phyloP scores from a whole-genome alignment of 2,113 vertebrate species.

The Theristicus caerulescens region DNA sequence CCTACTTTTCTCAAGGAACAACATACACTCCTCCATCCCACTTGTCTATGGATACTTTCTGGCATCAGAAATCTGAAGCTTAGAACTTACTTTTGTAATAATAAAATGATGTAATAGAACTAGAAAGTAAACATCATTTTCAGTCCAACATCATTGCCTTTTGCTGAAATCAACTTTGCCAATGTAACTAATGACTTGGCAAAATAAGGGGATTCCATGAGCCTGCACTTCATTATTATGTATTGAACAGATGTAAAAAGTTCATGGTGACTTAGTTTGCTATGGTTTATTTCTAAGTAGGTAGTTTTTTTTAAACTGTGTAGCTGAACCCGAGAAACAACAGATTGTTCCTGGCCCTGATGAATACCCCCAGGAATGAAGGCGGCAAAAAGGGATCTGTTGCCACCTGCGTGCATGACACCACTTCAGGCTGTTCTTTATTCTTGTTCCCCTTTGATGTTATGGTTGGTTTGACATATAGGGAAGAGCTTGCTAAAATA shows the following conservation, averaged over 20 bases:
- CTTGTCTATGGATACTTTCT: not conserved
- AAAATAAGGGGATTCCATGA: not conserved
- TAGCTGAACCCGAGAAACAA: not conserved
- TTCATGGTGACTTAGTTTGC: not conserved
- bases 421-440: conserved; percentile 34
- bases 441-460: conserved; percentile 13
- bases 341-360: not conserved
- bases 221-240: not conserved
- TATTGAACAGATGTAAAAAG: not conserved
- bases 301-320: not conserved
- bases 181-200: conserved; percentile 22
- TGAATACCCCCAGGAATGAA: not conserved
- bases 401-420: not conserved
- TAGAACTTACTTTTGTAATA: not conserved
- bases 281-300: not conserved
- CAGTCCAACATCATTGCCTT: not conserved
- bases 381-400: not conserved
- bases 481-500: not conserved
- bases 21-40: not conserved
- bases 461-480: not conserved
- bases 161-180: not conserved
- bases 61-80: not conserved
- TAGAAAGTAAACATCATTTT: not conserved
- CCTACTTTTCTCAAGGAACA: not conserved
- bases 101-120: not conserved